phyloP scores from a whole-genome alignment of 2,797 vertebrate species.

The Psittacula echo region DNA sequence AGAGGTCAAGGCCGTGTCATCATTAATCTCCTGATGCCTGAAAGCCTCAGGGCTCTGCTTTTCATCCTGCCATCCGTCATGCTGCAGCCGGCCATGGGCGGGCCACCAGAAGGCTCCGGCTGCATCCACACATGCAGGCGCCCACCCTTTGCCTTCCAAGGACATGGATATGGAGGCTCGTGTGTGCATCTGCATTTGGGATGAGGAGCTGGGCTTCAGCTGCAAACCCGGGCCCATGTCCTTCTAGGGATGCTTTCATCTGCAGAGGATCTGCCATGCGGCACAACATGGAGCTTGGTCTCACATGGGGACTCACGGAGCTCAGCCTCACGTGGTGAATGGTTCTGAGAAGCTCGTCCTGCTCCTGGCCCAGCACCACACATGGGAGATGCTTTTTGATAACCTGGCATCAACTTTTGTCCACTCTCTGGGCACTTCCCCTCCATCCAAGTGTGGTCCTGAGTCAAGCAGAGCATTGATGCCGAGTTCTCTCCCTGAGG shows the following conservation, averaged over 20 bases:
- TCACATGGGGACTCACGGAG: neutral
- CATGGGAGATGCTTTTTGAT: neutral
- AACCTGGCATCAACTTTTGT: neutral
- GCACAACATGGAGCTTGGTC: neutral
- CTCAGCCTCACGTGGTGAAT: neutral
- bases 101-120: conserved; percentile 9
- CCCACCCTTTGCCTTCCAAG: neutral
- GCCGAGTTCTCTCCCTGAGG: neutral
- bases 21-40: conserved; percentile 69
- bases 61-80: conserved; percentile 68
- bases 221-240: neutral
- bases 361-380: neutral
- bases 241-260: neutral
- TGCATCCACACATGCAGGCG: neutral
- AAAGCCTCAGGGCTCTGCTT: conserved; percentile 66
- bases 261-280: fast-evolving
- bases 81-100: neutral
- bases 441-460: too few relatives aligned
- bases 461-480: neutral
- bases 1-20: conserved; percentile 72
- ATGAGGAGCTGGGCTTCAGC: neutral
- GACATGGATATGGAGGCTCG: neutral
- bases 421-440: neutral
- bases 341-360: neutral
- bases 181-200: neutral